Base-by-base conservation (phyloP, 2,113 vertebrate species). In the Rynchops niger region DNA sequence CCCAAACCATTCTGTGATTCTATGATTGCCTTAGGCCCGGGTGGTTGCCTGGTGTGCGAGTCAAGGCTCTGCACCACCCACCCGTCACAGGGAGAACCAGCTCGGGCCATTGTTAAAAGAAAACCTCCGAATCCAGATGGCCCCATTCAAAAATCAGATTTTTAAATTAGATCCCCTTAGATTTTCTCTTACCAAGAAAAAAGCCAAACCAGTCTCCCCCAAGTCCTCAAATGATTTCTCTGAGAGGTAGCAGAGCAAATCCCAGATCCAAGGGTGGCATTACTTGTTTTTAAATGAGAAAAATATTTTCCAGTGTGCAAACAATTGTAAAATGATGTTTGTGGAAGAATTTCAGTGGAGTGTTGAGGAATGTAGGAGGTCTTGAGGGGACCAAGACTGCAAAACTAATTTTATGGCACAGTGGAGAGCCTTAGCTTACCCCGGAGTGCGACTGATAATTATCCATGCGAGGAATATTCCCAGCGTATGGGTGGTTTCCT, bases 31-130 rank as follows among this genome's bases (percentile, higher is more conserved):
- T 14, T 9, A 5, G 0, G 22, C 29, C 36, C 2, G 7, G 29
- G 36, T 3, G 25, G 38, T 7, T 1, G 1, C 9, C 32, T 5
- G 30, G 16, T 6, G 38, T 5, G 2, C 2, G 5, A 18, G 47
- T 40, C 38, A 25, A 58, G 55, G 40, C 30, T 78, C 25, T 6
- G 19, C 14, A 3, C n/a, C 58, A 15, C 66, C 34, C 27, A 2
- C 59, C 29, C 23, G 0, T 12, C 59, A 16, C 19, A 7, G 30
- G 40, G 11, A 49, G 16, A 32, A 30, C 49, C 58, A 23, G 30
- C 42, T 20, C 19, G 42, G 40, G 8, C 29, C 12, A 16, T 42
- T n/a, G 29, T 23, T 49, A 20, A 30, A 56, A 12, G 10, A 56
- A 55, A 29, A 25, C 0, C 5, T 13, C 12, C 15, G 9, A 25